These are phyloP conservation scores for Xylophagus ater DNA, from an alignment of 2,888 invertebrate species.

Conservation along the genomic window DNA sequence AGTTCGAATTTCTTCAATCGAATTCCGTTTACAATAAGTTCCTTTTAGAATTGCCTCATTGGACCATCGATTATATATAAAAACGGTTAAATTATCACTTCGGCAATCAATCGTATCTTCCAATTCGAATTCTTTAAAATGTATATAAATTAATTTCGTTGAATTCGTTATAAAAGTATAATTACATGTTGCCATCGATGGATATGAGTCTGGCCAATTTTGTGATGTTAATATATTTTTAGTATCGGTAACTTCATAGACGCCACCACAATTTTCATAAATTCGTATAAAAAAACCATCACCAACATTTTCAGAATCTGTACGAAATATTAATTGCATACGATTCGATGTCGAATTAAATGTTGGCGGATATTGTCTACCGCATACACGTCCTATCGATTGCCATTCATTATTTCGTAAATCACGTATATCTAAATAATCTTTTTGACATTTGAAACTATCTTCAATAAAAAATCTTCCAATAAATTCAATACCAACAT, in stretches of 20 bases:
- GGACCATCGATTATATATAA: conserved; percentile 20
- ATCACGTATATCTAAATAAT: conserved; percentile 58
- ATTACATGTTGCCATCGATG: conserved; percentile 46
- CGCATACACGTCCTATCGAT: conserved; percentile 50
- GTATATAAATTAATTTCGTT: conserved; percentile 40
- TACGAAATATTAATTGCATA: conserved; percentile 61
- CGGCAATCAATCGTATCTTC: conserved; percentile 27
- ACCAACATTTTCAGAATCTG: conserved; percentile 51
- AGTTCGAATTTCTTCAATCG: conserved; percentile 23
- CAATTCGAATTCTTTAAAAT: conserved; percentile 47
- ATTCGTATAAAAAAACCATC: conserved; percentile 62
- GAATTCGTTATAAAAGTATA: conserved; percentile 48
- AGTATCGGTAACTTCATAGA: conserved; percentile 43
- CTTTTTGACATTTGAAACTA: conserved; percentile 57
- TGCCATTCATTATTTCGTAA: conserved; percentile 42
- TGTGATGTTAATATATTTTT: conserved; percentile 57
- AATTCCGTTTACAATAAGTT: conserved; percentile 40
- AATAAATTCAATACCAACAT: conserved; percentile 53
- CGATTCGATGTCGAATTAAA: conserved; percentile 52
- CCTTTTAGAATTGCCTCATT: neutral
- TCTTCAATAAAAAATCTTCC: conserved; percentile 66
- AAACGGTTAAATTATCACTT: conserved; percentile 43
- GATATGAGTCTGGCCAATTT: conserved; percentile 57
- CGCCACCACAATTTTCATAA: conserved; percentile 59
- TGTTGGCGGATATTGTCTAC: conserved; percentile 46